Evolutionary conservation across 2,113 vertebrate species (phyloP), one percentile per base, ranked within the genome.

Genomic region (Sakesphorus luctuosus): DNA sequence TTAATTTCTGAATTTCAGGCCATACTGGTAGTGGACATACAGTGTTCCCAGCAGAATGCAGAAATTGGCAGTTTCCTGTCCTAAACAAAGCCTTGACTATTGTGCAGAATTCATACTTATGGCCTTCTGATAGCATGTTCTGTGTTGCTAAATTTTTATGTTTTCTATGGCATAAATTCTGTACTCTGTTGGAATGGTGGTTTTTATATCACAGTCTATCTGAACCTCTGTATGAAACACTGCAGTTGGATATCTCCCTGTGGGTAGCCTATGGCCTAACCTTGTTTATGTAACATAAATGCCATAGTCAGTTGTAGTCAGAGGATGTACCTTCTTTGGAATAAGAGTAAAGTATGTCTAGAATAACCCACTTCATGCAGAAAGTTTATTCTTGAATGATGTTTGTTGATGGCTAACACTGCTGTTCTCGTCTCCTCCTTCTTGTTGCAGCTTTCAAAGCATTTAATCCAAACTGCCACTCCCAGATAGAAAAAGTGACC

Each of bases 1-100:
- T 91, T 85, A 75, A 89, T 95, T 75, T 94, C 74, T 93, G 79
- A 83, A 58, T 92, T 96, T 92, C 73, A 94, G 77, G 25, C 61
- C 61, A 53, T 65, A 90, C 36, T 71, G 69, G 52, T 84, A 92
- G 80, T 76, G 76, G 83, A 68, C 79, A 81, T 86, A 90, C 36
- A 67, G n/a, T 5, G 2, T 66, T 88, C 46, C 78, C 50, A 87
- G 46, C 15, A 67, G 83, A 80, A 71, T 49, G 80, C 13, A 87
- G 73, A 84, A 94, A 84, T 53, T 10, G 75, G 38, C 25, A 49
- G 49, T 74, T 89, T 84, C 25, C 43, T 89, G 53, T 85, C 66
- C 21, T 46, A 65, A 62, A 63, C 56, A 35, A 91, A 91, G 44
- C 25, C 31, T 43, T 74, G 49, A 66, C 69, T 90, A 7, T 44